phyloP scores from a whole-genome alignment of 2,113 vertebrate species.

The Geococcyx californianus region DNA sequence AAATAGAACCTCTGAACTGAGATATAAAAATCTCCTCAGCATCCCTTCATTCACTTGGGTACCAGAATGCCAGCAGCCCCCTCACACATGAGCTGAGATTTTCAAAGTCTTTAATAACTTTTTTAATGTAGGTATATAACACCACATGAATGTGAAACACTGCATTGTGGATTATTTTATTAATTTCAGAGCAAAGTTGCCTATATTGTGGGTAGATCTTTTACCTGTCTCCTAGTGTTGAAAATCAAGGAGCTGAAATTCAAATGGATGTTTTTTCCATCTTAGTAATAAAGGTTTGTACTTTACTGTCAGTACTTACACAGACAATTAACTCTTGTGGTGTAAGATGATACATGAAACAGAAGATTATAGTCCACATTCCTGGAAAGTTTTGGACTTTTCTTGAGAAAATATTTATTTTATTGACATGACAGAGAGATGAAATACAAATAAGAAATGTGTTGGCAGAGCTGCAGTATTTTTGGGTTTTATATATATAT shows the following conservation, averaged over 20 bases:
- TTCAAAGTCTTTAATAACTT: background rate
- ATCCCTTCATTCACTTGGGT: background rate
- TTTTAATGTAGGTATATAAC: background rate
- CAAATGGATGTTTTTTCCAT: background rate
- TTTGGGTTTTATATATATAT: background rate
- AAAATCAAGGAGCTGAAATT: background rate
- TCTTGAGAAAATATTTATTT: background rate
- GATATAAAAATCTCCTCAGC: background rate
- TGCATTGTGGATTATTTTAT: background rate
- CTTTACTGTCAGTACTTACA: background rate
- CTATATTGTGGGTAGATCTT: background rate
- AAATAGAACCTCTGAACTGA: background rate
- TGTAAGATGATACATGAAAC: background rate
- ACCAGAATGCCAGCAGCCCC: fast-evolving
- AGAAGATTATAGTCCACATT: background rate
- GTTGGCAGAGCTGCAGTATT: background rate
- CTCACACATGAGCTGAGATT: background rate
- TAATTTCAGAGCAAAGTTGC: background rate
- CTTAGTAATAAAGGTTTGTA: background rate
- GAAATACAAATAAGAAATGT: background rate
- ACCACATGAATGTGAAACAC: background rate
- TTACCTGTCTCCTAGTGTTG: background rate
- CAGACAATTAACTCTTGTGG: background rate
- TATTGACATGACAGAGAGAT: background rate
- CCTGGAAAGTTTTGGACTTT: background rate